These are phyloP conservation scores for Coendou prehensilis DNA, from an alignment of 2,797 vertebrate species.

Conservation along the genomic window DNA sequence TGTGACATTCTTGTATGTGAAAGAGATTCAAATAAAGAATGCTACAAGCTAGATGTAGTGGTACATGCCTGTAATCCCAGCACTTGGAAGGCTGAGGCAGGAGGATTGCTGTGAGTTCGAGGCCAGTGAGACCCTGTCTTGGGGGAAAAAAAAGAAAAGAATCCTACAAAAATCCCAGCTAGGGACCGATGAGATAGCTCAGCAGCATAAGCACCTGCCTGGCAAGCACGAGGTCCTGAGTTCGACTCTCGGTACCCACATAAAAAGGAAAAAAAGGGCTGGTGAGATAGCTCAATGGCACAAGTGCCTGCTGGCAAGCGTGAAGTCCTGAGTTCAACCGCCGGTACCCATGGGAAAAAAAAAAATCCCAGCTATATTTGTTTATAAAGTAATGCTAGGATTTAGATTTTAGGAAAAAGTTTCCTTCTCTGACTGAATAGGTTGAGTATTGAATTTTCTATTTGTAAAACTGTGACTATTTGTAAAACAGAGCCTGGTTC, in stretches of 20 bases:
- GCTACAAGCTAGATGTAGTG: background rate
- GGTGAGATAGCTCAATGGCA: no score
- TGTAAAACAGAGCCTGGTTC: slow-evolving; percentile 28
- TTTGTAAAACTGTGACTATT: slow-evolving; percentile 5
- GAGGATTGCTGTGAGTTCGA: background rate
- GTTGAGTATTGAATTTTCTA: slow-evolving; percentile 52
- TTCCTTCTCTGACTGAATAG: slow-evolving; percentile 54
- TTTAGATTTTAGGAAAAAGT: slow-evolving; percentile 55
- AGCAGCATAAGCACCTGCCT: no score
- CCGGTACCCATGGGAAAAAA: no score
- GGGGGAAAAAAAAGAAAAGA: background rate
- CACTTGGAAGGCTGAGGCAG: background rate
- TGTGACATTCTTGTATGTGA: slow-evolving; percentile 23
- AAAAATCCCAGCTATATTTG: slow-evolving; percentile 40
- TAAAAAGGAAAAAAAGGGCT: background rate
- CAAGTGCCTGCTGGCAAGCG: no score
- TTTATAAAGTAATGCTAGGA: slow-evolving; percentile 26
- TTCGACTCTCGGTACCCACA: no score
- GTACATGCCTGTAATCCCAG: background rate
- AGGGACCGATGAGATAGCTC: no score
- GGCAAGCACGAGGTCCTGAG: no score
- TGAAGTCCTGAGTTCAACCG: no score
- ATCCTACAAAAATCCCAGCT: background rate
- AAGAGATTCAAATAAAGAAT: slow-evolving; percentile 70
- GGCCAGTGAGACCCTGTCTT: background rate